A percentile compares a stretch with the other conserved stretches of the same genome.
phyloP scores from a whole-genome alignment of 2,888 invertebrate species.

The Scelioninae gen. 1 region DNA sequence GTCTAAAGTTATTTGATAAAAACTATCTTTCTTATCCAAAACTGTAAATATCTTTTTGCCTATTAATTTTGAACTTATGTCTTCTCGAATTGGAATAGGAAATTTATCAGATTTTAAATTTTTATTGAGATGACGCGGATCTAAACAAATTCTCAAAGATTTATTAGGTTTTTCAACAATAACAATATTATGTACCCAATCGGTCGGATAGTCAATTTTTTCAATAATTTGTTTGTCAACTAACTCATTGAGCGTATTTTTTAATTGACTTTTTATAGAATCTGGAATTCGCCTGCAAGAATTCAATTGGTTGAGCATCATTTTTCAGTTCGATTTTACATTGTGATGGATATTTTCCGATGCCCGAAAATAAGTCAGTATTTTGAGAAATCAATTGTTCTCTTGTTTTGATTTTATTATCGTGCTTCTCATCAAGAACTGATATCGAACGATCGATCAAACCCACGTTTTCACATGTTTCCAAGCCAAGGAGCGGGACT shows the following conservation, averaged over 20 bases:
- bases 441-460: not conserved
- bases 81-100: slow-evolving; percentile 44
- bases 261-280: slow-evolving; percentile 19
- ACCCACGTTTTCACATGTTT: slow-evolving; percentile 4
- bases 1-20: slow-evolving; percentile 62
- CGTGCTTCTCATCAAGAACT: not conserved
- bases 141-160: slow-evolving; percentile 50
- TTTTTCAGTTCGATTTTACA: slow-evolving; percentile 2
- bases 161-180: slow-evolving; percentile 45
- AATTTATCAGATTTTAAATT: slow-evolving; percentile 32
- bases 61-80: slow-evolving; percentile 32
- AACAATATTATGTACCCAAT: slow-evolving; percentile 53
- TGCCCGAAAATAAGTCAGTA: not conserved
- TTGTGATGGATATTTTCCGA: not conserved
- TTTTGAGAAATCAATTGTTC: slow-evolving; percentile 1
- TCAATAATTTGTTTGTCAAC: slow-evolving; percentile 24
- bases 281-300: slow-evolving; percentile 19
- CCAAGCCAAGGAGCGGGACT: slow-evolving; percentile 11
- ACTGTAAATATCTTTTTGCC: slow-evolving; percentile 55
- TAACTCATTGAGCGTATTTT: slow-evolving; percentile 5
- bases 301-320: slow-evolving; percentile 13
- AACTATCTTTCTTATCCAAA: slow-evolving; percentile 64
- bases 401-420: not conserved
- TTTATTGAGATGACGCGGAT: slow-evolving; percentile 28
- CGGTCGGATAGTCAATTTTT: slow-evolving; percentile 41